These are phyloP conservation scores for Megalonaias nervosa DNA, from an alignment of 1,140 invertebrate genomes.

Conservation along the genomic window DNA sequence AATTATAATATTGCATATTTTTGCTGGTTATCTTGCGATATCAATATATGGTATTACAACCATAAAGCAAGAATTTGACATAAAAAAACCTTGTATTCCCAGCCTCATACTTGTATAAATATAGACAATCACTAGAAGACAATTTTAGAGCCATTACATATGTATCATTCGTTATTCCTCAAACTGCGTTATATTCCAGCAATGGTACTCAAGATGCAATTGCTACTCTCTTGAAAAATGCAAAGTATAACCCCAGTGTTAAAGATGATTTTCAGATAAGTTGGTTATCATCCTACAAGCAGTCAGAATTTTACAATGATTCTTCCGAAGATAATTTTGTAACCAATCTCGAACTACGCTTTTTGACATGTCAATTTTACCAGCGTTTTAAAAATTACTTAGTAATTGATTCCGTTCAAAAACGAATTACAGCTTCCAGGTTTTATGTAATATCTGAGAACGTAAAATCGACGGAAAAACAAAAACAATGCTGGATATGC, in stretches of 20 bases:
- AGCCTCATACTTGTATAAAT: slow-evolving; percentile 60
- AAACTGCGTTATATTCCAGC: slow-evolving; percentile 12
- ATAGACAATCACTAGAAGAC: background rate
- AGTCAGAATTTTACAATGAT: slow-evolving; percentile 5
- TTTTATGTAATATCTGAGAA: slow-evolving; percentile 50
- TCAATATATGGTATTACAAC: slow-evolving; percentile 87
- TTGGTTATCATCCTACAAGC: slow-evolving; percentile 27
- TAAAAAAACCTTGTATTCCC: slow-evolving; percentile 68
- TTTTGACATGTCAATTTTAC: slow-evolving; percentile 69
- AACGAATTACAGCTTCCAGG: slow-evolving; percentile 81
- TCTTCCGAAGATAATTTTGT: slow-evolving; percentile 80
- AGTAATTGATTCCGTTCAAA: slow-evolving; percentile 83
- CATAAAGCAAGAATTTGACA: slow-evolving; percentile 88
- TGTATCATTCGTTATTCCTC: slow-evolving; percentile 23
- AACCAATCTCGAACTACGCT: slow-evolving; percentile 79
- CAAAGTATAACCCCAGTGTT: background rate
- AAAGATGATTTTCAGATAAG: slow-evolving; percentile 19
- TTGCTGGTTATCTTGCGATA: slow-evolving; percentile 86
- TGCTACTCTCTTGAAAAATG: background rate
- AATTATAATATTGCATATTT: slow-evolving; percentile 82
- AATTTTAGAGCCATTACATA: slow-evolving; percentile 5
- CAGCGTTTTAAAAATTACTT: slow-evolving; percentile 82
- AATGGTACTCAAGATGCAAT: background rate
- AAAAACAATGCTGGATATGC: slow-evolving; percentile 56
- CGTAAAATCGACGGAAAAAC: slow-evolving; percentile 41